Conservation (phyloP, 2,797 vertebrate genomes). For the Erithacus rubecula region DNA sequence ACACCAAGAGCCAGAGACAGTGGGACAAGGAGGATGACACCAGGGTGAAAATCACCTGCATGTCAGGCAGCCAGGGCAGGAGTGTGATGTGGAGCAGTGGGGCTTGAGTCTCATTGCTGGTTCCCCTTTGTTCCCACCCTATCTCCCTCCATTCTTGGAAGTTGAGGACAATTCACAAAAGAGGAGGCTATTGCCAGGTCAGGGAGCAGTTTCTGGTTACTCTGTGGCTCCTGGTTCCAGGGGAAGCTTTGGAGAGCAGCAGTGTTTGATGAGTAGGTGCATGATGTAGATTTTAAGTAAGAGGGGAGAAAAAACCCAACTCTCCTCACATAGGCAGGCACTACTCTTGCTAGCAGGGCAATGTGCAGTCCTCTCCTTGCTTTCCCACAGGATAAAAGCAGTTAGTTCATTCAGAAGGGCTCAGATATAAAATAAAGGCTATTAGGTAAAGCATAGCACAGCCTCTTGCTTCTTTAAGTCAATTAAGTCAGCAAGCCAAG, state of each 20-base stretch:
- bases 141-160: slow-evolving; percentile 1
- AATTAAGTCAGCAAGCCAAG: neutral
- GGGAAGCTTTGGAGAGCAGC: neutral
- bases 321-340: neutral
- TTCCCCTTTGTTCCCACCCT: neutral
- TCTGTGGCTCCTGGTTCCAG: neutral
- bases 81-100: accelerated
- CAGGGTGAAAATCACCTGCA: neutral
- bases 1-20: neutral
- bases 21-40: neutral
- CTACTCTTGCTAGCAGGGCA: neutral
- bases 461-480: neutral
- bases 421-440: neutral
- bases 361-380: neutral
- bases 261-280: neutral
- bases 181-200: neutral
- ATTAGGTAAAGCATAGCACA: neutral
- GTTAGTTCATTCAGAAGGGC: neutral
- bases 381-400: neutral
- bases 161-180: slow-evolving; percentile 11
- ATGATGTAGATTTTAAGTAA: neutral
- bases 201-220: neutral
- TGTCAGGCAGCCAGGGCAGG: neutral
- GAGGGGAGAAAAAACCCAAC: neutral
- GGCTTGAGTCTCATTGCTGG: neutral